Percentiles rank a stretch among this genome's conserved stretches.
These are phyloP conservation scores for Ptychochromis oligacanthus DNA, from an alignment of 2,113 vertebrate genomes.

Conservation along the genomic window DNA sequence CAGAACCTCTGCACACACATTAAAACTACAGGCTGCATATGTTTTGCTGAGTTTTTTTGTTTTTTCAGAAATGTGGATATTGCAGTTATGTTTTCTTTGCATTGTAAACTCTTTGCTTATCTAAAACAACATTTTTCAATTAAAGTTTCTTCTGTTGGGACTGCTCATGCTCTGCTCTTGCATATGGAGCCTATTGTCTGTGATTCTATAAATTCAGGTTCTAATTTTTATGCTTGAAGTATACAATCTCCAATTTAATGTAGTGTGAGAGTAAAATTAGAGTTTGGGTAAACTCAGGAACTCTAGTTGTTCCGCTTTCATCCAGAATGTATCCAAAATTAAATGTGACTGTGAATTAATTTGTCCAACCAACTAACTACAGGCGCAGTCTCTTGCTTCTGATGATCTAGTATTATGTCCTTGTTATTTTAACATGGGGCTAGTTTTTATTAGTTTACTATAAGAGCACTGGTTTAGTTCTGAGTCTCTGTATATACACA, in stretches of 20 bases:
- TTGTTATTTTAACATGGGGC: background rate
- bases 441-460: background rate
- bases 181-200: fast-evolving
- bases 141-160: background rate
- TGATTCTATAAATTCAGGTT: background rate
- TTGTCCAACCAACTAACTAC: background rate
- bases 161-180: background rate
- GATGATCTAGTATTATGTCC: background rate
- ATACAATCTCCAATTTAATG: background rate
- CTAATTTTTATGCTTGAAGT: background rate
- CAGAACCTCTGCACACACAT: background rate
- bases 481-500: background rate
- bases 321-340: background rate
- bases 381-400: background rate
- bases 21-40: background rate
- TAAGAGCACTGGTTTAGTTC: background rate
- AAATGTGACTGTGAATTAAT: background rate
- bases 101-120: background rate
- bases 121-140: fast-evolving
- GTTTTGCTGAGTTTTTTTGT: background rate
- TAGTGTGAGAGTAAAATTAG: background rate
- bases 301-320: background rate
- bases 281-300: background rate
- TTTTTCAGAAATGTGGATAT: background rate
- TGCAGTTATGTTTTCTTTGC: background rate